Base-by-base conservation (phyloP, 1,140 invertebrate genomes). In the Apocrypta bakeri region DNA sequence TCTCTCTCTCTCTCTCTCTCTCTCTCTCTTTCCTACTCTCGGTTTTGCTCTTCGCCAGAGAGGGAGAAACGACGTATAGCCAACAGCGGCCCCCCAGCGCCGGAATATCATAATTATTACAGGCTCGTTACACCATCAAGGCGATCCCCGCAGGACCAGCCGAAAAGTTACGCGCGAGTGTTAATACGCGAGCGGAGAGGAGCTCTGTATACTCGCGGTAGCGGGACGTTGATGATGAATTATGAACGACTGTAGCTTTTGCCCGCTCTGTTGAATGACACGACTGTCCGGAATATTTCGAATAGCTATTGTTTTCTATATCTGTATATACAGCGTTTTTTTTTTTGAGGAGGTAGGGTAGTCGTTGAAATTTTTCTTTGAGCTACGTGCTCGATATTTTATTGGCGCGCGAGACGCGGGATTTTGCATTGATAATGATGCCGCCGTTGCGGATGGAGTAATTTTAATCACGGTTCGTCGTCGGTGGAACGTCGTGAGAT, bases 51-150 rank as follows among this genome's bases (percentile, higher is more conserved):
- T 17, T 6, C 14, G 42, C 14, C 2, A 48, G 42, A 48, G 42
- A 48, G 42, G 12, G 40, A 40, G 40, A 40, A 2, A 17, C 12
- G 42, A 21, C 2, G 48, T 17, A 17, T n/a, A 56, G 21, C 48
- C 21, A 56, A 21, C 17, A 48, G 48, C 40, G 9, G 68, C 37
- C 29, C 29, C 24, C 6, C 83, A 73, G 81, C 79, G 33, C 81
- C 83, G 85, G 87, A 88, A 89, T 89, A 89, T 90, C 87, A 89
- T 89, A 89, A 89, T 89, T 90, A 89, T 90, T 89, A 88, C 84
- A 87, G 85, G 86, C 88, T 79, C 76, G 82, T 88, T 88, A 86
- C 81, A 72, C 76, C 82, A 66, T 79, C 77, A 71, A 84, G 82
- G 77, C 80, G 64, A 73, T 85, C 77, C 66, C 33, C 82, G 71